phyloP scores from a whole-genome alignment of 35 echinoderm and acorn worm species.

The Acanthaster planci region DNA sequence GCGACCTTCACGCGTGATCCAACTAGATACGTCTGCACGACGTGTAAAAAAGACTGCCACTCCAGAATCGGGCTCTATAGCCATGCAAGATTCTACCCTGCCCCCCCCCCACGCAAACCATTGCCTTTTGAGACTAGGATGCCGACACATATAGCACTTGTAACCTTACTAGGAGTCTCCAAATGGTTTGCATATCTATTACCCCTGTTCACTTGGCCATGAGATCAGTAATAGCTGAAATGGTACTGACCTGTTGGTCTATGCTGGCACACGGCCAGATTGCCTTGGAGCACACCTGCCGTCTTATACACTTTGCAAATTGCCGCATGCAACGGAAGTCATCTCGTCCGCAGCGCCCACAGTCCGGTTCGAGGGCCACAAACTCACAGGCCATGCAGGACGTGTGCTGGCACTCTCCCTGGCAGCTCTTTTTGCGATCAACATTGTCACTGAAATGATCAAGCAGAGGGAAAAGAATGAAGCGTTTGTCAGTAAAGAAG shows the following conservation, averaged over 20 bases:
- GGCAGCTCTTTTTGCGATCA: slow-evolving; percentile 74
- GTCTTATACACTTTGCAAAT: slow-evolving; percentile 81
- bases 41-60: too few relatives aligned
- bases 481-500: not conserved
- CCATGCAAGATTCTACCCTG: too few relatives aligned
- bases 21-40: too few relatives aligned
- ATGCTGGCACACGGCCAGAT: slow-evolving; percentile 66
- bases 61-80: too few relatives aligned
- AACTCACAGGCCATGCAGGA: slow-evolving; percentile 90
- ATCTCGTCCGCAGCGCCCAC: slow-evolving; percentile 63
- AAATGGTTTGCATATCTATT: too few relatives aligned
- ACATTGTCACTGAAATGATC: slow-evolving; percentile 72
- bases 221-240: too few relatives aligned
- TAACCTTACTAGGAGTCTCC: too few relatives aligned
- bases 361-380: slow-evolving; percentile 70
- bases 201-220: too few relatives aligned
- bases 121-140: too few relatives aligned
- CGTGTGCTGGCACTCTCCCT: slow-evolving; percentile 94
- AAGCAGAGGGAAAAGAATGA: slow-evolving; percentile 10
- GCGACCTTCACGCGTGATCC: too few relatives aligned
- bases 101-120: too few relatives aligned
- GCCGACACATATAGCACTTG: too few relatives aligned
- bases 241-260: slow-evolving; percentile 11
- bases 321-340: slow-evolving; percentile 77
- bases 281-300: slow-evolving; percentile 72